Evolutionary conservation across 2,888 invertebrate genomes (phyloP), one percentile per base, ranked within the genome.

Genomic region (Uropetala carovei): DNA sequence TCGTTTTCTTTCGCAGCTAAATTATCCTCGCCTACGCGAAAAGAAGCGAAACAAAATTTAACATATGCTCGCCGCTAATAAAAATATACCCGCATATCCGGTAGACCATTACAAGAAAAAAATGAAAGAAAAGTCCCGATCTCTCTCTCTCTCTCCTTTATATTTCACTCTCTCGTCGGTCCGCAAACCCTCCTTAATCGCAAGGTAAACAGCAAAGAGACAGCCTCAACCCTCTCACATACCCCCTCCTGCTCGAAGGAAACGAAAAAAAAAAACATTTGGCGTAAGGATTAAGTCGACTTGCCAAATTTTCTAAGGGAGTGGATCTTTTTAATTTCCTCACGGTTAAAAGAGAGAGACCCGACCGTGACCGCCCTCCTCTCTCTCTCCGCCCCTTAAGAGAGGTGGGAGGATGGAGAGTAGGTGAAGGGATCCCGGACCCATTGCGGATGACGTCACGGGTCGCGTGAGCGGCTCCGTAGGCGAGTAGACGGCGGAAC

Each of bases 401-500:
- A 5, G 43, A 43, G 43, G 43, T 43, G 43, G 43, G 43, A 43
- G 43, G 43, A 43, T 1, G 43, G 43, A 43, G 43, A 43, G 43
- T 43, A 13, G 75, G 75, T n/a, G 18, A 0, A 18, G 4, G 18
- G 22, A 75, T 13, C 22, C 22, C 68, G 22, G 68, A 68, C 27
- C 27, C 27, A 75, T 75, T 75, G 75, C 75, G 75, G 11, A 13
- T 27, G 75, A 75, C 27, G 75, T 75, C 75, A 75, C 75, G 27
- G 22, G 11, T 75, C 75, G 75, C 27, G 75, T 75, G 75, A 22
- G 75, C 27, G 22, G 13, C 75, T 75, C 75, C 75, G 27, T 75
- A 75, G 75, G 75, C 75, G 75, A 27, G 27, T 22, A 75, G 75
- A 75, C 75, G 16, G 75, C 75, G 75, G 75, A 75, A 75, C 75